Conservation (phyloP, 2,113 vertebrate genomes). For the Esox niger region DNA sequence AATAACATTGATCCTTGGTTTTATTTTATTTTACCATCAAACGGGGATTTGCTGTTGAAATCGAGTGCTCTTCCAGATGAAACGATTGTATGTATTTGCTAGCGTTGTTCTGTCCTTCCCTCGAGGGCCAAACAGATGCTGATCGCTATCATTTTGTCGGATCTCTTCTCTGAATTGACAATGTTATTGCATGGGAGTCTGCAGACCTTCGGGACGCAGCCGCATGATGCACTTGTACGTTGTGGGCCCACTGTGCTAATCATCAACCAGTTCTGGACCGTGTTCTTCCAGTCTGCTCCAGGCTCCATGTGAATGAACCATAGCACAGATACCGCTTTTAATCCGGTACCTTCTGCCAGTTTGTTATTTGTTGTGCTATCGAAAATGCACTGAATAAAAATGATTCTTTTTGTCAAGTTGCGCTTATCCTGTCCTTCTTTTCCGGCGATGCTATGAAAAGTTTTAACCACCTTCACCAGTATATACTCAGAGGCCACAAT, state of each 20-base stretch:
- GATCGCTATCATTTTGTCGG: not conserved
- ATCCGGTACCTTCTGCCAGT: not conserved
- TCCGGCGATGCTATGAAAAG: too few relatives aligned
- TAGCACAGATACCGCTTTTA: not conserved
- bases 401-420: not conserved
- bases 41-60: not conserved
- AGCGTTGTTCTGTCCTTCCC: not conserved
- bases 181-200: not conserved
- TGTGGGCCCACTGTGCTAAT: not conserved
- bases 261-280: not conserved
- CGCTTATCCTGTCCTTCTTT: too few relatives aligned
- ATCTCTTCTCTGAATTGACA: not conserved
- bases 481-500: too few relatives aligned
- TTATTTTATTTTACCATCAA: not conserved
- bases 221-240: not conserved
- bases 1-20: not conserved
- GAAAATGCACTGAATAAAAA: constrained; percentile 7
- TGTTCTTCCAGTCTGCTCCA: not conserved
- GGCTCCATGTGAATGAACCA: not conserved
- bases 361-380: not conserved
- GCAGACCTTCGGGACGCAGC: not conserved
- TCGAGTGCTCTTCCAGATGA: not conserved
- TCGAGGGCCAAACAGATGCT: not conserved
- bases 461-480: too few relatives aligned
- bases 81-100: too few relatives aligned